Evolutionary conservation across 2,888 invertebrate species (phyloP).

Genomic region (Phania funesta): DNA sequence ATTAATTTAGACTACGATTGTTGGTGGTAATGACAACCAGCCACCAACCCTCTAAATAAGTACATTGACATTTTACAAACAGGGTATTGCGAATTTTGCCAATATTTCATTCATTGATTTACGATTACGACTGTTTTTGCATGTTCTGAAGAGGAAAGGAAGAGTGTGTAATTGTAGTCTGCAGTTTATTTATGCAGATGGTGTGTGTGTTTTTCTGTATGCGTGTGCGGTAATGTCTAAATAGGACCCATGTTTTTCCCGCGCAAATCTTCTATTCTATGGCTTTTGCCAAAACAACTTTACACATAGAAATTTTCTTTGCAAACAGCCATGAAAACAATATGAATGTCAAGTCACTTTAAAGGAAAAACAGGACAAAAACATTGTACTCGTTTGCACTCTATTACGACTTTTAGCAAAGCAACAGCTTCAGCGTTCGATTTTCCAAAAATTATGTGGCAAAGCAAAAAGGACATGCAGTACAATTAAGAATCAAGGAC

Average conservation of each 20-base stretch:
- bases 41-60: background rate
- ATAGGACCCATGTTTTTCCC: conserved; percentile 51
- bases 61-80: conserved; percentile 37
- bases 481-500: conserved; percentile 49
- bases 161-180: conserved; percentile 1
- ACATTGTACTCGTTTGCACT: conserved; percentile 1
- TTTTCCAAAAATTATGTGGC: background rate
- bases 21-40: conserved; percentile 26
- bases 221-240: background rate
- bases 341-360: conserved; percentile 37
- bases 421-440: background rate
- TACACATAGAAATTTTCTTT: background rate
- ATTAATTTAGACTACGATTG: background rate
- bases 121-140: conserved; percentile 8
- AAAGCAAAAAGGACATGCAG: background rate
- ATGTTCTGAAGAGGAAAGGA: background rate
- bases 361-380: background rate
- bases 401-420: conserved; percentile 9
- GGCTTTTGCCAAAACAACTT: conserved; percentile 9
- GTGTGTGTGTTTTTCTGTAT: background rate
- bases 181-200: background rate
- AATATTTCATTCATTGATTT: conserved; percentile 59
- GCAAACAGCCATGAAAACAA: conserved; percentile 17
- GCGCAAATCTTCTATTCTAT: conserved; percentile 37
- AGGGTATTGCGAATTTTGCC: conserved; percentile 52